Evolutionary conservation across 2,113 vertebrate species (phyloP).

Genomic region (Poecile atricapillus): DNA sequence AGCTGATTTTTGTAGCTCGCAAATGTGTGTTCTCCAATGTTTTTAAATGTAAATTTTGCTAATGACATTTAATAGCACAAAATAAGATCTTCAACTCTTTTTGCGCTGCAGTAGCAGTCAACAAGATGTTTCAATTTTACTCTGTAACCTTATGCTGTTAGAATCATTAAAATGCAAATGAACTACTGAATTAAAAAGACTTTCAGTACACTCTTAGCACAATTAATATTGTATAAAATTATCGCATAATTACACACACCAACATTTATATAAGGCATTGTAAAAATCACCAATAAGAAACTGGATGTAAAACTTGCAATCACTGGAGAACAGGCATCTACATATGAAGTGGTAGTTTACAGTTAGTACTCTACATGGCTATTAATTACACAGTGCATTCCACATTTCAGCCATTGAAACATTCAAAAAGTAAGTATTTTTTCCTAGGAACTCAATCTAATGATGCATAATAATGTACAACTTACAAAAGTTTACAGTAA

Average conservation of each 20-base stretch:
- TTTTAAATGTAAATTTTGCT: not conserved
- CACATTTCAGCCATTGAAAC: slow-evolving; percentile 30
- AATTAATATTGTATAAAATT: slow-evolving; percentile 79
- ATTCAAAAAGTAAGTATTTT: slow-evolving; percentile 38
- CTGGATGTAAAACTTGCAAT: slow-evolving; percentile 47
- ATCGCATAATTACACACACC: slow-evolving; percentile 68
- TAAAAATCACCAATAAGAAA: slow-evolving; percentile 67
- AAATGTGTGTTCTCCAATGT: not conserved
- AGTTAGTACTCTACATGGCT: not conserved
- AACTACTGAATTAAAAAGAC: slow-evolving; percentile 74
- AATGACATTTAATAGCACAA: slow-evolving; percentile 28
- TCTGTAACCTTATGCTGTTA: slow-evolving; percentile 65
- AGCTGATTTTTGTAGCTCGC: not conserved
- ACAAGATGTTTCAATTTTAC: slow-evolving; percentile 67
- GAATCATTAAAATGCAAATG: slow-evolving; percentile 78
- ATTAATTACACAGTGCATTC: not conserved
- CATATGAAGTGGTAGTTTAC: slow-evolving; percentile 30
- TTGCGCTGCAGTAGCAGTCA: slow-evolving; percentile 46
- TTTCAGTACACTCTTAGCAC: slow-evolving; percentile 67
- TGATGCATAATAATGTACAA: not conserved
- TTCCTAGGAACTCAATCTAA: not conserved
- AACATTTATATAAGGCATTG: slow-evolving; percentile 70
- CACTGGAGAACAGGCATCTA: slow-evolving; percentile 26
- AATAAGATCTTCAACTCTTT: slow-evolving; percentile 49
- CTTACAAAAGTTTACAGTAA: slow-evolving; percentile 14